These are phyloP conservation scores for Orycteropus afer DNA, from an alignment of 2,113 vertebrate species.

Conservation along the genomic window DNA sequence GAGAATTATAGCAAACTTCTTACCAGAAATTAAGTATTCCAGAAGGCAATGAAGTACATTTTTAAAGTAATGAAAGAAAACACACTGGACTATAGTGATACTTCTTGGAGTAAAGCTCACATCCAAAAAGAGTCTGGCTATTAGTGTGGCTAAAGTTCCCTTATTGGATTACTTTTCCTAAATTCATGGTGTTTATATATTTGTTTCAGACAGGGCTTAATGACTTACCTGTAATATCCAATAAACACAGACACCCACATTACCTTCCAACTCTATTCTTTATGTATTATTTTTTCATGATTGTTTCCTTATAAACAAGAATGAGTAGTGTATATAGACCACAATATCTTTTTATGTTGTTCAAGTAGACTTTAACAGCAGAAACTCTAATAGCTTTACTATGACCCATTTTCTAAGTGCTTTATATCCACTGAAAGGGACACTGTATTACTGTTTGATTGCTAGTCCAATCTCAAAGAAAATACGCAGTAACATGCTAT, in stretches of 20 bases:
- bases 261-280: neutral
- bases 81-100: neutral
- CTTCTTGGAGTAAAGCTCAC: neutral
- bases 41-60: neutral
- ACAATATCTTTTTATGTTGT: neutral
- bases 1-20: neutral
- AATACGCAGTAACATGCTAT: neutral
- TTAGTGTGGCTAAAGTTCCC: neutral
- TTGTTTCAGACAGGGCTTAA: constrained; percentile 35
- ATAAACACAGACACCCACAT: neutral
- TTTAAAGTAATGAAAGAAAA: constrained; percentile 3
- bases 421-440: constrained; percentile 11
- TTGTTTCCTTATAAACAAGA: constrained; percentile 10
- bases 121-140: neutral
- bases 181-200: neutral
- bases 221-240: constrained; percentile 16
- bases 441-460: neutral
- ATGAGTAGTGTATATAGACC: neutral
- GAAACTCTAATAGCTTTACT: neutral
- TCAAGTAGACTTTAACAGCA: constrained; percentile 5
- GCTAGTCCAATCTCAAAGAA: neutral
- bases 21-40: neutral
- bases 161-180: neutral
- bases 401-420: neutral
- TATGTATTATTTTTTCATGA: neutral